phyloP scores from a whole-genome alignment of 2,113 vertebrate species.

The Oriolus oriolus region DNA sequence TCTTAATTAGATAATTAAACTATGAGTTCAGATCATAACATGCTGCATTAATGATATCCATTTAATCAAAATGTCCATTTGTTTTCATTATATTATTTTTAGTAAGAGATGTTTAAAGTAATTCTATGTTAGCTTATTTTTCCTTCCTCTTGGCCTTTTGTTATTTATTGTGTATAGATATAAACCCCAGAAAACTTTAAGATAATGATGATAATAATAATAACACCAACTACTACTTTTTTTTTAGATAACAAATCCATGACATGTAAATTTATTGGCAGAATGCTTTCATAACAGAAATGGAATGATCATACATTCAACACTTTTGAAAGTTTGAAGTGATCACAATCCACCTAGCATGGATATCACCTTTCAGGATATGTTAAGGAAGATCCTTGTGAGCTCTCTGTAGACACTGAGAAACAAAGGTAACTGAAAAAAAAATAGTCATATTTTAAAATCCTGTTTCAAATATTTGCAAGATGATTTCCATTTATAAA shows the following conservation, averaged over 20 bases:
- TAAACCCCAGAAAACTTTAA: background rate
- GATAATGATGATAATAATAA: background rate
- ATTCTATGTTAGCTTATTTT: constrained; percentile 11
- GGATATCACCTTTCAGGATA: background rate
- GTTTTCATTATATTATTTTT: constrained; percentile 59
- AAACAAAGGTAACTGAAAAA: background rate
- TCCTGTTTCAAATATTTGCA: background rate
- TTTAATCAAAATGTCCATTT: constrained; percentile 70
- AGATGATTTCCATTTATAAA: background rate
- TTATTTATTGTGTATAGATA: background rate
- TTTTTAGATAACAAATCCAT: background rate
- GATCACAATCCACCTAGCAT: background rate
- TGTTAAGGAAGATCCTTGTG: background rate
- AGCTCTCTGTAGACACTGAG: background rate
- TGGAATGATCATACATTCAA: rapidly evolving
- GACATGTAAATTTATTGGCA: background rate
- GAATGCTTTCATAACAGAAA: background rate
- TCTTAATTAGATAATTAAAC: constrained; percentile 71
- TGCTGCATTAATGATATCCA: constrained; percentile 56
- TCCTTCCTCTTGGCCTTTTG: background rate
- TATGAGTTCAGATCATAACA: constrained; percentile 64
- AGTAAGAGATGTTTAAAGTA: constrained; percentile 12
- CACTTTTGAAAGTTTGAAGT: background rate
- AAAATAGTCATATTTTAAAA: background rate
- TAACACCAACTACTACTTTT: background rate